phyloP scores from a whole-genome alignment of 1,140 invertebrate species.

The Helicoverpa zea region DNA sequence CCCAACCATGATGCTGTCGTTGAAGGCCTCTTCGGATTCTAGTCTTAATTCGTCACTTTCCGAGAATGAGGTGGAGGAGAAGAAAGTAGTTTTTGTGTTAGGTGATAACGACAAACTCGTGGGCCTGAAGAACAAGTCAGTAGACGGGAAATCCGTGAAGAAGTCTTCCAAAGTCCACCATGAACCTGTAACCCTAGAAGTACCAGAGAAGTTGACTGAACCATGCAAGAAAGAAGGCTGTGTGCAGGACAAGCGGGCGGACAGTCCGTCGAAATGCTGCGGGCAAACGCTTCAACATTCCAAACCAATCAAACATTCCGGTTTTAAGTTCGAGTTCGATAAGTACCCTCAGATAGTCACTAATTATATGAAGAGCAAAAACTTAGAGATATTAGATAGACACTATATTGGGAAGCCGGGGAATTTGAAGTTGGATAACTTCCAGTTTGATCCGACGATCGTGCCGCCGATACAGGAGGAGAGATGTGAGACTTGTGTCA shows the following conservation, averaged over 20 bases:
- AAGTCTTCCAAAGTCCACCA: constrained; percentile 72
- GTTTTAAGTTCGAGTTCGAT: constrained; percentile 90
- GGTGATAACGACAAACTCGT: constrained; percentile 91
- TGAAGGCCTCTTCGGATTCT: constrained; percentile 71
- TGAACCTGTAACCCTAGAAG: constrained; percentile 61
- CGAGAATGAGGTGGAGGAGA: constrained; percentile 70
- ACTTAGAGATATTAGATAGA: constrained; percentile 89
- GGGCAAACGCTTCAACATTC: constrained; percentile 86
- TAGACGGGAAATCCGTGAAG: constrained; percentile 75
- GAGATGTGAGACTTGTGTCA: constrained; percentile 83
- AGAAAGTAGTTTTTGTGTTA: constrained; percentile 91
- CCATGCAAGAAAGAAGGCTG: constrained; percentile 58
- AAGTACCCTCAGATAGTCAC: constrained; percentile 90
- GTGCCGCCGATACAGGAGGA: constrained; percentile 82
- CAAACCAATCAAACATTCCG: constrained; percentile 89
- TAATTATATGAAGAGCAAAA: constrained; percentile 91
- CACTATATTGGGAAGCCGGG: constrained; percentile 88
- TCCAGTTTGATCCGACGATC: constrained; percentile 83
- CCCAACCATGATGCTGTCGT: constrained; percentile 69
- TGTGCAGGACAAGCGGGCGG: constrained; percentile 60
- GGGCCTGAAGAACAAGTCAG: constrained; percentile 86
- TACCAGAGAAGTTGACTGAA: constrained; percentile 54
- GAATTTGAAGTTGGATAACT: constrained; percentile 84
- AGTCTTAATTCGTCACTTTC: constrained; percentile 70
- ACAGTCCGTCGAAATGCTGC: constrained; percentile 80